A percentile compares a stretch with the other conserved stretches of the same genome.
These are phyloP conservation scores for Epizoanthus stellaris DNA, from an alignment of 92 coral and sea anemone genomes.

Conservation along the genomic window DNA sequence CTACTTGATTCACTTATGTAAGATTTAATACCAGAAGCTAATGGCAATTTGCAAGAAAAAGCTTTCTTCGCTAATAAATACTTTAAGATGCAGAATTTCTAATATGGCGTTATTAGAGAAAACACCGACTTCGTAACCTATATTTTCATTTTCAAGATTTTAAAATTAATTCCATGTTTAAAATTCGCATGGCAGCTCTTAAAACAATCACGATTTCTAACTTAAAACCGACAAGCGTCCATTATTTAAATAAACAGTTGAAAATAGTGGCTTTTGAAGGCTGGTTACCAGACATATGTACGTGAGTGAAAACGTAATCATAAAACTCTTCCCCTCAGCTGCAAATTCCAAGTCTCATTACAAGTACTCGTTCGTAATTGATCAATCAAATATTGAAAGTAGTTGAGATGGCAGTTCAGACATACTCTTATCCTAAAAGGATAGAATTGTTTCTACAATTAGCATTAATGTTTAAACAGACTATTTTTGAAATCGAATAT, in stretches of 20 bases:
- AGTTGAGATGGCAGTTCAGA: not conserved
- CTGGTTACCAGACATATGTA: not conserved
- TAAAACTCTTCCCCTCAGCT: not conserved
- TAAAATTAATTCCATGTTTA: not conserved
- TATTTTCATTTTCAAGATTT: not conserved
- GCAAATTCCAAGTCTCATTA: slow-evolving; percentile 16
- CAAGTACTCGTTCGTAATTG: not conserved
- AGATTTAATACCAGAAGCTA: not conserved
- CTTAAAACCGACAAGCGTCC: not conserved
- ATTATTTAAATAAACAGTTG: not conserved
- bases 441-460: not conserved
- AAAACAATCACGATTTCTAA: not conserved
- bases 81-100: slow-evolving; percentile 6
- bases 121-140: not conserved
- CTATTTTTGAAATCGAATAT: not conserved
- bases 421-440: not conserved
- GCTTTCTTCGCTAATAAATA: not conserved
- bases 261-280: slow-evolving; percentile 6
- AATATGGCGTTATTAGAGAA: slow-evolving; percentile 26
- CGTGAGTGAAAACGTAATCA: slow-evolving; percentile 19
- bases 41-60: not conserved
- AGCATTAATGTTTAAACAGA: not conserved
- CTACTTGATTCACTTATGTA: not conserved
- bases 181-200: not conserved
- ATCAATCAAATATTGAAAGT: slow-evolving; percentile 10